phyloP scores from a whole-genome alignment of 2,888 invertebrate genomes.

The Tridacna crocea region DNA sequence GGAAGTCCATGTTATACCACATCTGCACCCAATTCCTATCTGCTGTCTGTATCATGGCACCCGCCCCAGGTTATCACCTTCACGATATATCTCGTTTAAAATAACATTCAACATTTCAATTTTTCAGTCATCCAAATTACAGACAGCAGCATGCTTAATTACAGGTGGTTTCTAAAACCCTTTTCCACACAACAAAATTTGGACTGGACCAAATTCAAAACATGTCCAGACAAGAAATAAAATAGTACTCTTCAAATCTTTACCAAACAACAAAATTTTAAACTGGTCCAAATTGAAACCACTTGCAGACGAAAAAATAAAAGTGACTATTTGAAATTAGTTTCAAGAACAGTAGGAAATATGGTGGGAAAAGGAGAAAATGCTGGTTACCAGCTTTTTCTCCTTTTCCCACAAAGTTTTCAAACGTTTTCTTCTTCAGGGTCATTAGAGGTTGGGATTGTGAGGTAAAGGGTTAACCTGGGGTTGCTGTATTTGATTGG shows the following conservation, averaged over 20 bases:
- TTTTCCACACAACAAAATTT: too few species aligned
- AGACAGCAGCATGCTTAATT: not conserved
- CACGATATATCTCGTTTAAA: constrained; percentile 12
- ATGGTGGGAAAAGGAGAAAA: not conserved
- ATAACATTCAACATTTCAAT: not conserved
- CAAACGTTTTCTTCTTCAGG: not conserved
- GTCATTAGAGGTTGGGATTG: too few species aligned
- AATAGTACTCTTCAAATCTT: too few species aligned
- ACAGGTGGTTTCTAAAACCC: not conserved
- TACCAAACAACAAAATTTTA: too few species aligned
- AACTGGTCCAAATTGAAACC: constrained; percentile 1
- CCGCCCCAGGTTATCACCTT: constrained; percentile 23
- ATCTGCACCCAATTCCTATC: constrained; percentile 15
- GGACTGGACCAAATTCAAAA: not conserved
- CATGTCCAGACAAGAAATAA: not conserved
- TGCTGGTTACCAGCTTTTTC: not conserved
- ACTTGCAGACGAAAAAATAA: not conserved
- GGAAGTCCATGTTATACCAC: not conserved
- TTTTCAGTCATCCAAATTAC: constrained; percentile 9
- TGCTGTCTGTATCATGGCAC: constrained; percentile 9
- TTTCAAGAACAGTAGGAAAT: not conserved
- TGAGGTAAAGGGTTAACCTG: too few species aligned
- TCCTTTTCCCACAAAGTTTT: not conserved
- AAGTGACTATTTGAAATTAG: too few species aligned
- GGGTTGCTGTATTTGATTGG: too few species aligned